Evolutionary conservation across 2,113 vertebrate genomes (phyloP), one percentile per base, ranked within the genome.

Genomic region (Daphoenositta chrysoptera): DNA sequence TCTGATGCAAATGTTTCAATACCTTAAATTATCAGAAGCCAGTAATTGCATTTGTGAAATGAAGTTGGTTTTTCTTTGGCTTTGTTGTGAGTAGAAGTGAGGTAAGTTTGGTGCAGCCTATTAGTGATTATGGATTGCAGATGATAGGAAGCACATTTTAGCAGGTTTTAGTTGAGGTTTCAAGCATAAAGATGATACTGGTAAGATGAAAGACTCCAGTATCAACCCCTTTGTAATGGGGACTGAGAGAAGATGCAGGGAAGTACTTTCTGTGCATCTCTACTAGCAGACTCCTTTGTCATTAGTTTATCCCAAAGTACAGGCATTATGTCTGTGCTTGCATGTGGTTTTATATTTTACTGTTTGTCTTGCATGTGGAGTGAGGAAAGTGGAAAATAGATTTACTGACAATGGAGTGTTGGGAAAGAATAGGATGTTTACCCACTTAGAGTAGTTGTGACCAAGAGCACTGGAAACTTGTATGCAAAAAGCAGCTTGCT

Each of bases 351-450:
- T 69, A 8, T 64, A 42, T 93, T 86, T 91, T 96, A 42, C 60
- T 88, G 78, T 87, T 96, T 90, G 75, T 85, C 91, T 83, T 73
- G 54, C 54, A 33, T 91, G 84, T n/a, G 42, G 92, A 80, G 66
- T 45, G 91, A 89, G 63, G 50, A 93, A 93, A 94, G 89, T 19
- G 1, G 73, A 69, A 94, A 95, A 93, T 17, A 95, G 82, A 83
- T 95, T 76, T 94, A 83, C 81, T 93, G 93, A 91, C 91, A 97
- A 65, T 83, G 54, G 77, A 53, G 39, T 0, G 1, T 76, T 91
- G 79, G 87, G 93, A 93, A 96, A 96, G 87, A 96, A 73, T 70
- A 54, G 78, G 51, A 39, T 88, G 58, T 91, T 93, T 91, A 90
- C 83, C 44, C 75, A 31, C 63, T 83, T 65, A 7, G 1, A 10